Percentiles rank a stretch among this genome's conserved stretches.
phyloP scores from a whole-genome alignment of 1,140 invertebrate genomes.

The Conus betulinus region DNA sequence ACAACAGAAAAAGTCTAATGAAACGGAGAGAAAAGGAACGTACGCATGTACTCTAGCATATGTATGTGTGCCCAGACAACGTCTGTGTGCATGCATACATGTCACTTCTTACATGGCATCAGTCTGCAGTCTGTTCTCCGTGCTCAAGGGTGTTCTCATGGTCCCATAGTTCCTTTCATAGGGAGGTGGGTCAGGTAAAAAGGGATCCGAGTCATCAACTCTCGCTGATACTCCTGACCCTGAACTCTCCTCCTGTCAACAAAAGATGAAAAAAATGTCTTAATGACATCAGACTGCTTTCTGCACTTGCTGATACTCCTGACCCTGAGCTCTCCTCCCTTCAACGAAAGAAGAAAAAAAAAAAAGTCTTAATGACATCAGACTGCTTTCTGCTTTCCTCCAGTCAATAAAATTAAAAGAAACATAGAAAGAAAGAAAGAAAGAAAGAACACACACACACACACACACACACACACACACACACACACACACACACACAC shows the following conservation, averaged over 20 bases:
- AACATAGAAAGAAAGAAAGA: no score
- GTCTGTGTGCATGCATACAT: background rate
- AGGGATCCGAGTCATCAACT: slow-evolving; percentile 68
- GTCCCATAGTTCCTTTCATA: slow-evolving; percentile 64
- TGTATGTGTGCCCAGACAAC: no score
- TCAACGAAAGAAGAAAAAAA: background rate
- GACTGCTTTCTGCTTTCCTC: no score
- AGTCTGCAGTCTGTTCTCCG: no score
- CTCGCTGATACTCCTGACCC: slow-evolving; percentile 50
- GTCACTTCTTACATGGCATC: background rate
- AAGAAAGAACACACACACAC: no score
- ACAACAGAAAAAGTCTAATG: background rate
- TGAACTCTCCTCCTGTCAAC: slow-evolving; percentile 3
- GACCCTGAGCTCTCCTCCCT: slow-evolving; percentile 31
- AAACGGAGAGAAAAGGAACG: background rate
- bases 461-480: no score
- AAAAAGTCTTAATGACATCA: no score
- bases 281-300: no score
- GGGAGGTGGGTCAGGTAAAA: slow-evolving; percentile 65
- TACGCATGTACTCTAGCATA: no score
- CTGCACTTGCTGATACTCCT: slow-evolving; percentile 39
- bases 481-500: no score
- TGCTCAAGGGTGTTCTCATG: slow-evolving; percentile 32
- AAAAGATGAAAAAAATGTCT: background rate
- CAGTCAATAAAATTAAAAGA: no score